Base-by-base conservation (phyloP, 23 tunicate species). In the Phallusia fumigata region DNA sequence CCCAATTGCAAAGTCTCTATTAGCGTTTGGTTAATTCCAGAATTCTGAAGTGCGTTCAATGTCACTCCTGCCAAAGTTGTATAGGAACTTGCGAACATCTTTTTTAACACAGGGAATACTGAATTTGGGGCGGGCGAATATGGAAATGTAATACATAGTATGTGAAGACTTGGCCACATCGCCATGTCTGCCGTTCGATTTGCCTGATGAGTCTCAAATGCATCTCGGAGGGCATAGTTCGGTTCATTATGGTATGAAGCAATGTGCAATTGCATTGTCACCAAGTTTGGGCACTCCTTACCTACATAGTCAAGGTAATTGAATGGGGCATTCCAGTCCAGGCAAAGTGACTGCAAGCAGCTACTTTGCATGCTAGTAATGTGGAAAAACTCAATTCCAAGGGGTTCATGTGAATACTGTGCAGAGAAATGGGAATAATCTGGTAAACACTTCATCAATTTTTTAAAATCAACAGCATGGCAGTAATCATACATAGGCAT, bases 261-360 rank as follows among this genome's bases (percentile, higher is more conserved):
- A 5, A 58, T 8, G 69, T 24, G 3, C 69, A 58, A 13, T 13
- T 58, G 69, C 69, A 58, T 8, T 22, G 69, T 58, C 13, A 58
- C 69, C 13, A 58, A 6, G 28, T 58, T 58, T 22, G 78, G 78
- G 35, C 78, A 74, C 12, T 33, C 78, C 22, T 33, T 34, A 3
- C 78, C 78, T 3, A 74, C 35, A 74, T 74, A 74, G n/a, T 33
- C 44, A 34, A 74, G 33, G 45, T 11, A 34, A 33, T 30, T 0
- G 19, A 74, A 74, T 28, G 78, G 78, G 22, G 45, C 44, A 34
- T 33, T 74, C 78, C 78, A 74, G 45, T 74, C 78, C 3, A 74
- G 1, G 30, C 35, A 21, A 21, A 74, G 45, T 21, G 78, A 74
- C 78, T 18, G 28, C 5, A 74, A 31, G 13, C 40, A 33, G 30